phyloP scores from a whole-genome alignment of 2,113 vertebrate species.

The Heliornis fulica region DNA sequence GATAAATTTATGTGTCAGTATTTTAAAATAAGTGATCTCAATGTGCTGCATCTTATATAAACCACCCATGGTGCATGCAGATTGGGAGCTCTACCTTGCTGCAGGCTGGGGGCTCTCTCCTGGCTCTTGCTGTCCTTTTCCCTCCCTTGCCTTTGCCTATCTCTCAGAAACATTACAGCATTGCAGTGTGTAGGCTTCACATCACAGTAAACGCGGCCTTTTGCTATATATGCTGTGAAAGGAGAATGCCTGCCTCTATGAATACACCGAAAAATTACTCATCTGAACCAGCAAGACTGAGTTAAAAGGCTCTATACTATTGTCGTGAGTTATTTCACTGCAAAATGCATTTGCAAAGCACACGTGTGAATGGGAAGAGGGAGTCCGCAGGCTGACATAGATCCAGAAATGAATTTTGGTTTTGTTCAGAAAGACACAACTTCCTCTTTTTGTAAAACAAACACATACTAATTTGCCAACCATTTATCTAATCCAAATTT shows the following conservation, averaged over 20 bases:
- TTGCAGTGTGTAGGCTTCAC: neutral
- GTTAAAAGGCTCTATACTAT: neutral
- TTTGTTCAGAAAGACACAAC: neutral
- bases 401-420: neutral
- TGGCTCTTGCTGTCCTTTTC: neutral
- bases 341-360: neutral
- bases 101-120: neutral
- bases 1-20: neutral
- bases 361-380: neutral
- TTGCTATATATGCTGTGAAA: neutral
- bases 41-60: neutral
- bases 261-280: neutral
- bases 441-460: neutral
- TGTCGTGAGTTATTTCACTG: neutral
- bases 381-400: neutral
- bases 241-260: neutral
- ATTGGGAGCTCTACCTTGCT: fast-evolving
- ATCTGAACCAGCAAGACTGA: neutral
- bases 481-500: neutral
- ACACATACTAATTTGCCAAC: neutral
- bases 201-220: neutral
- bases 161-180: neutral
- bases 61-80: neutral
- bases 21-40: neutral
- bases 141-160: fast-evolving